Evolutionary conservation across 2,113 vertebrate species (phyloP), one percentile per base, ranked within the genome.

Genomic region (Eretmochelys imbricata): DNA sequence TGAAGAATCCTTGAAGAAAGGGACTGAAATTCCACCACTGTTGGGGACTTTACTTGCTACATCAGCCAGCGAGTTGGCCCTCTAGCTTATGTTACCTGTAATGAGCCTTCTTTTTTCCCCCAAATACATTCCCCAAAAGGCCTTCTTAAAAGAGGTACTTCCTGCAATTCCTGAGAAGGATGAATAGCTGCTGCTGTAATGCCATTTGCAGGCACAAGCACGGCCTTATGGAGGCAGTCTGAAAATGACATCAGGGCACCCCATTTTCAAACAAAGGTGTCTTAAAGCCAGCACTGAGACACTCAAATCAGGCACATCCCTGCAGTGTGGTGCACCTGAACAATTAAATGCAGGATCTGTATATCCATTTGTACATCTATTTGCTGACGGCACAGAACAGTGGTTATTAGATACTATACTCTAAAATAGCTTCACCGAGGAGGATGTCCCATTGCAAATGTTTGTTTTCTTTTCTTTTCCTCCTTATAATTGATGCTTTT

Each of bases 1-100:
- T 50, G 86, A 75, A 55, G 59, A 94, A 87, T 24, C 49, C 81
- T 88, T 91, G 75, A 69, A 93, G 93, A 90, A 93, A 94, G 59
- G 35, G 31, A 57, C 27, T 22, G 25, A 19, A n/a, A 80, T 48
- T 17, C 24, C 79, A 88, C 88, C 86, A 90, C 83, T 59, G 0
- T 80, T 85, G 59, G 31, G 88, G 90, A 75, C 62, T 89, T 94
- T 84, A 91, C 94, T 10, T 31, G 86, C 81, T 90, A 89, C 91
- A 17, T 85, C 82, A 87, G 24, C 88, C 54, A 62, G 65, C 80
- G 0, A 1, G 82, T 89, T 27, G 76, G 10, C 4, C 13, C 79
- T 50, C 93, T 91, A 88, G 65, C 38, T 48, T 35, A 3, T 42
- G 84, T 79, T 35, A 87, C 10, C 53, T 55, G 76, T 93, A 84